Percentiles rank a stretch among this genome's conserved stretches.
Conservation (phyloP, 2,888 invertebrate genomes). For the Daptonema setosum region DNA sequence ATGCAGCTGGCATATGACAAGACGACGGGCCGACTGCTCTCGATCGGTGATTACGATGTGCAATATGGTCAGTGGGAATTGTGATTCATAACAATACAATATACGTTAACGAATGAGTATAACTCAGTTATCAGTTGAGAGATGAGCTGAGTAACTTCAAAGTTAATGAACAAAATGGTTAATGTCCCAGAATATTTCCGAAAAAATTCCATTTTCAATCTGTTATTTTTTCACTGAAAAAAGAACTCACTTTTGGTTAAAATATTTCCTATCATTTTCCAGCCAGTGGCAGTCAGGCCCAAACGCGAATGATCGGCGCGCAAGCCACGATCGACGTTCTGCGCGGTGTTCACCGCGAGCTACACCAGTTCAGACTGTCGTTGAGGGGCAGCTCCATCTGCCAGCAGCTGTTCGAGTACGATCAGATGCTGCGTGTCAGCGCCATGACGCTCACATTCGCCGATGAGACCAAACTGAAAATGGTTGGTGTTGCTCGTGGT, state of each 20-base stretch:
- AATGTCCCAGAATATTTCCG: no score
- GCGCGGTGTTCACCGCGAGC: background rate
- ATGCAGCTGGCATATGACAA: background rate
- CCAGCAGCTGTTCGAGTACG: background rate
- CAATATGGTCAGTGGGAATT: background rate
- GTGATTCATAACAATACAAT: no score
- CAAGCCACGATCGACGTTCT: background rate
- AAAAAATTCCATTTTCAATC: no score
- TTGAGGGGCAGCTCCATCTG: background rate
- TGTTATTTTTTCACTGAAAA: no score
- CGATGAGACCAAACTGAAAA: background rate
- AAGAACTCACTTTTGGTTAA: no score
- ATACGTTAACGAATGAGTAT: no score
- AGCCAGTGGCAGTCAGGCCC: constrained; percentile 43
- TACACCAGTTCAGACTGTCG: background rate
- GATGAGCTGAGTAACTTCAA: no score
- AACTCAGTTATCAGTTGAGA: no score
- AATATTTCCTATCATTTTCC: no score
- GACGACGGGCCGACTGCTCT: constrained; percentile 12
- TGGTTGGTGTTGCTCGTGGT: background rate
- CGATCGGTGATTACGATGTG: background rate
- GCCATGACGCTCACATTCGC: background rate
- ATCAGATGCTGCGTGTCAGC: background rate
- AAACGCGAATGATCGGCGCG: constrained; percentile 48
- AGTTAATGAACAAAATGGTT: no score